Evolutionary conservation across 1,140 invertebrate genomes (phyloP).

Genomic region (Atta colombica): DNA sequence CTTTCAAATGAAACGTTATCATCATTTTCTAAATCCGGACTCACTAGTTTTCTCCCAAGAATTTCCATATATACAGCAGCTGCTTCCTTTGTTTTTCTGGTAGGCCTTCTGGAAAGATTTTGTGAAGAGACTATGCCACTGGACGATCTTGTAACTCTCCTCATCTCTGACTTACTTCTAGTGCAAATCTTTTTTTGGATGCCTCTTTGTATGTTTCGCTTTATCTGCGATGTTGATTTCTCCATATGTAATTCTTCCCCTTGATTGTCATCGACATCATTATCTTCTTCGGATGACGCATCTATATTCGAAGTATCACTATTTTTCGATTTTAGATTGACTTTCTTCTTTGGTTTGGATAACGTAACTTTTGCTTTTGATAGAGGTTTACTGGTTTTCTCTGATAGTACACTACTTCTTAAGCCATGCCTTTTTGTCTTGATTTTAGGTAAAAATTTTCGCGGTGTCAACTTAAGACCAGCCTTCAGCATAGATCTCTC

Average conservation of each 20-base stretch:
- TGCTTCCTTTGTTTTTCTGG: slow-evolving; percentile 92
- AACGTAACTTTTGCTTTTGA: slow-evolving; percentile 58
- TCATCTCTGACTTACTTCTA: slow-evolving; percentile 80
- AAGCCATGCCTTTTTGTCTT: slow-evolving; percentile 81
- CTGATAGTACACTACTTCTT: slow-evolving; percentile 79
- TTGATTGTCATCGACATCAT: slow-evolving; percentile 69
- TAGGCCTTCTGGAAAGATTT: slow-evolving; percentile 86
- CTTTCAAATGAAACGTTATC: slow-evolving; percentile 89
- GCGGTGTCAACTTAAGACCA: slow-evolving; percentile 72
- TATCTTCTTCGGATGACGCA: slow-evolving; percentile 83
- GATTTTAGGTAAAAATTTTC: slow-evolving; percentile 77
- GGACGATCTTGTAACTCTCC: slow-evolving; percentile 82
- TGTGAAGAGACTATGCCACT: slow-evolving; percentile 71
- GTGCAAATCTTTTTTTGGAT: slow-evolving; percentile 79
- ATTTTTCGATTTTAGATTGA: slow-evolving; percentile 70
- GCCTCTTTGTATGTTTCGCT: slow-evolving; percentile 73
- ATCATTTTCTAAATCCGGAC: slow-evolving; percentile 88
- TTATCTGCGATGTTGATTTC: slow-evolving; percentile 68
- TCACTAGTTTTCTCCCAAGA: slow-evolving; percentile 89
- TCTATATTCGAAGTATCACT: slow-evolving; percentile 80
- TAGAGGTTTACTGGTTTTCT: slow-evolving; percentile 69
- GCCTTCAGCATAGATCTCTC: slow-evolving; percentile 76
- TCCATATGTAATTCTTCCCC: slow-evolving; percentile 70
- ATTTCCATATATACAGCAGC: slow-evolving; percentile 92
- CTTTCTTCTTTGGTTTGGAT: slow-evolving; percentile 74